Percentiles rank a stretch among this genome's conserved stretches.
phyloP scores from a whole-genome alignment of 2,888 invertebrate species.

The Ichneumoninae sp. region DNA sequence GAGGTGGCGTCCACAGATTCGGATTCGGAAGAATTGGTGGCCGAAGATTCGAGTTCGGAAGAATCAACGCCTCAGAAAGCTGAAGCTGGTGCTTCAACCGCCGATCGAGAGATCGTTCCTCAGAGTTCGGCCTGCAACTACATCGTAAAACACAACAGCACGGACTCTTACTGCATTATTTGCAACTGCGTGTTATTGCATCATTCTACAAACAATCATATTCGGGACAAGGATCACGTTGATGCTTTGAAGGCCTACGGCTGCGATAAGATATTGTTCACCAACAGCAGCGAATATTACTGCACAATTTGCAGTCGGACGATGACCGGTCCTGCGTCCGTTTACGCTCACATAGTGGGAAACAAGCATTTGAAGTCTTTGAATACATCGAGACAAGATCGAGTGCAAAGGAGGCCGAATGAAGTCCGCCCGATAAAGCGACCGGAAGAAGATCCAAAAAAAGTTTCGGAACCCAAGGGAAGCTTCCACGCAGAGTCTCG shows the following conservation, averaged over 20 bases:
- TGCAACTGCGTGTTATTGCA: conserved; percentile 7
- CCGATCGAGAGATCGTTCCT: background rate
- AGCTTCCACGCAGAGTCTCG: too few relatives aligned
- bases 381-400: background rate
- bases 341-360: conserved; percentile 4
- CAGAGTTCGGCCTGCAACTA: conserved; percentile 1
- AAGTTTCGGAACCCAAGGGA: background rate
- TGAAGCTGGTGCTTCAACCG: background rate
- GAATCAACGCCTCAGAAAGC: background rate
- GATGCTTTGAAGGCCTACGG: background rate
- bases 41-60: background rate
- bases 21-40: background rate
- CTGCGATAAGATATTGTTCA: background rate
- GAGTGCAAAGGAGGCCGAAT: background rate
- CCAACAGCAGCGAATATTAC: background rate
- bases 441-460: background rate
- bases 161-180: conserved; percentile 5
- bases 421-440: background rate
- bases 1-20: background rate
- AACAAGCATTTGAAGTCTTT: background rate
- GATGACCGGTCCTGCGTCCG: background rate
- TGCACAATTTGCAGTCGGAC: conserved; percentile 8
- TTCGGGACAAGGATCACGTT: background rate
- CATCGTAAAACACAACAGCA: background rate
- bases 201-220: background rate